Conservation (phyloP, 2,113 vertebrate genomes). For the Bolborhynchus lineola region DNA sequence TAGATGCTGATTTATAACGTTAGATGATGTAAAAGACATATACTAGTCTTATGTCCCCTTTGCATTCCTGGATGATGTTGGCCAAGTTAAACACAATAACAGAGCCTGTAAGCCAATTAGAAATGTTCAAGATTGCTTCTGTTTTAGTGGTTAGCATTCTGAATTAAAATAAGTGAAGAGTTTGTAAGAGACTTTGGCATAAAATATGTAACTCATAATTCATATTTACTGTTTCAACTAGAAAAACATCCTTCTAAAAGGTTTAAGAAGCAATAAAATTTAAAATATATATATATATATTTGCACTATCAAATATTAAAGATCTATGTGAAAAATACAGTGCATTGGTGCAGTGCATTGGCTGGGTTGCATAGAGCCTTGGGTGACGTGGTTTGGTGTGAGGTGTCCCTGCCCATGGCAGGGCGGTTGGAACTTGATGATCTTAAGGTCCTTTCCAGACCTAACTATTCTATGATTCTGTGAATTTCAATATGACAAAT, state of each 20-base stretch:
- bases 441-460: too few species aligned
- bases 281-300: neutral
- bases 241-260: neutral
- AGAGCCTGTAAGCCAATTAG: neutral
- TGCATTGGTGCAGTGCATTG: neutral
- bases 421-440: too few species aligned
- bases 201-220: neutral
- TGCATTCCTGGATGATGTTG: neutral
- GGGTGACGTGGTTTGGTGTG: too few species aligned
- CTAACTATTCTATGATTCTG: too few species aligned
- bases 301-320: neutral
- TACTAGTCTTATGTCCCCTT: neutral
- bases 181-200: neutral
- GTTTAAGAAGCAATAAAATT: neutral
- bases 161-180: neutral
- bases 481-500: neutral
- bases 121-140: neutral
- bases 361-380: too few species aligned
- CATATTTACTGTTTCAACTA: neutral
- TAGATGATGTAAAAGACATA: rapidly evolving
- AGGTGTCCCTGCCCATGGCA: too few species aligned
- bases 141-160: neutral
- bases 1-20: neutral
- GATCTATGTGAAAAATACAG: neutral
- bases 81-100: neutral